Percentiles rank a stretch among this genome's conserved stretches.
phyloP scores from a whole-genome alignment of 2,797 vertebrate species.

The Geotrypetes seraphini region DNA sequence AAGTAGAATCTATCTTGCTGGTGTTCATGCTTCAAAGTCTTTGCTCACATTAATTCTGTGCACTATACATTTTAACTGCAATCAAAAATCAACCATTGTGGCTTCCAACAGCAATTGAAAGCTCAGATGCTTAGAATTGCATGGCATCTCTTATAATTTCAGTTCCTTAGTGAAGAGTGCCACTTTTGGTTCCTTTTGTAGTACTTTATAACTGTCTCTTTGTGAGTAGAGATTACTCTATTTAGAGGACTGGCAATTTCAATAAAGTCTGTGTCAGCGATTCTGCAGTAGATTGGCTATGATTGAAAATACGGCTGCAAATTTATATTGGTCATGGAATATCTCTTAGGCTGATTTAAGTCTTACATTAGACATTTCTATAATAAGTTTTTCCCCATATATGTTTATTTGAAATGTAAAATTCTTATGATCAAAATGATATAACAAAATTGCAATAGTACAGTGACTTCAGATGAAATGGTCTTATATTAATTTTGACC shows the following conservation, averaged over 20 bases:
- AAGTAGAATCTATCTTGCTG: neutral
- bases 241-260: neutral
- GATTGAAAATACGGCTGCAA: neutral
- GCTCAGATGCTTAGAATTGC: neutral
- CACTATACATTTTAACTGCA: neutral
- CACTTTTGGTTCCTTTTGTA: neutral
- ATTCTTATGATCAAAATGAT: too few species aligned
- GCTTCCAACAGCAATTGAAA: neutral
- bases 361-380: too few species aligned
- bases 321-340: neutral
- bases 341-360: neutral
- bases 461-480: too few species aligned
- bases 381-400: neutral
- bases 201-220: neutral
- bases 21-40: neutral
- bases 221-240: neutral
- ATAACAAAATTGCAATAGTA: too few species aligned
- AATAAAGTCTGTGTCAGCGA: neutral
- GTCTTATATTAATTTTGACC: too few species aligned
- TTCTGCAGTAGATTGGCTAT: neutral
- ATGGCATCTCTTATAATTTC: neutral
- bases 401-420: neutral
- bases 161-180: neutral
- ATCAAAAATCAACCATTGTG: neutral
- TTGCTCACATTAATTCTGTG: neutral